Conservation (phyloP, 2,888 invertebrate species). For the Empis livida region DNA sequence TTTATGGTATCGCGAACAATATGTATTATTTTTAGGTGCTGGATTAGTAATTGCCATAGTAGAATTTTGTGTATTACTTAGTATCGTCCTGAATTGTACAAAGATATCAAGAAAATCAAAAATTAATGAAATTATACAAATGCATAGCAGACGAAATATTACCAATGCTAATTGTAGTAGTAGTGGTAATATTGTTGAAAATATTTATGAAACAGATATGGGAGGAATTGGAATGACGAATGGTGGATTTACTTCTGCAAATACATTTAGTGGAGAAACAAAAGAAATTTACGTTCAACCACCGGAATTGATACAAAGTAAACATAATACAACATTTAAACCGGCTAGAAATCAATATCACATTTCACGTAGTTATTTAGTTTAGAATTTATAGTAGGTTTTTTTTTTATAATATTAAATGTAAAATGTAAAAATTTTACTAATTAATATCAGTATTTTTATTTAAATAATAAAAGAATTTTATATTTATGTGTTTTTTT, state of each 20-base stretch:
- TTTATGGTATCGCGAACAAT: conserved; percentile 66
- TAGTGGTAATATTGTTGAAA: conserved; percentile 25
- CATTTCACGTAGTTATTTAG: conserved; percentile 27
- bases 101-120: conserved; percentile 33
- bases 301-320: conserved; percentile 27
- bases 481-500: no score
- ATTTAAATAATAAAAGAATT: no score
- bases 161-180: conserved; percentile 20
- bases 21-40: conserved; percentile 50
- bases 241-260: conserved; percentile 9
- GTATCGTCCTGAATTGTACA: conserved; percentile 58
- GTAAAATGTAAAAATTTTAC: no score
- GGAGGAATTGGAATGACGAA: neutral
- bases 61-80: conserved; percentile 57
- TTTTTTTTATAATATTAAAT: no score
- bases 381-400: conserved; percentile 14
- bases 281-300: conserved; percentile 31
- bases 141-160: conserved; percentile 6
- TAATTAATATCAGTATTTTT: no score
- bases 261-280: conserved; percentile 16
- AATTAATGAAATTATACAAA: conserved; percentile 15
- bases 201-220: conserved; percentile 28
- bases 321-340: conserved; percentile 29
- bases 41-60: conserved; percentile 55
- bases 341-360: conserved; percentile 27